A percentile compares a stretch with the other conserved stretches of the same genome.
Conservation (phyloP, 2,888 invertebrate species). For the Eulithis testata region DNA sequence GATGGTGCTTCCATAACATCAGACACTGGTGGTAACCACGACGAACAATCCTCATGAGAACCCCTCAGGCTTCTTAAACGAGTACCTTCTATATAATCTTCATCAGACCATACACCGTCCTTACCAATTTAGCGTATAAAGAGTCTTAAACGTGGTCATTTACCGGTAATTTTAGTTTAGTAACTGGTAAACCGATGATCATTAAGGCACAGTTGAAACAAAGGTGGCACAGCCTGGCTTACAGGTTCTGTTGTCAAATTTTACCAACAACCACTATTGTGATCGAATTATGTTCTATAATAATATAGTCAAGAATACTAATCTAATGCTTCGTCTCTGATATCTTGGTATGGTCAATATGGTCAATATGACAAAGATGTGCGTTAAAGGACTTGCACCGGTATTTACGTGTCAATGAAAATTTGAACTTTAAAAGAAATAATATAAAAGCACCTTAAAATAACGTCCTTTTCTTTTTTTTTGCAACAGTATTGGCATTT, state of each 20-base stretch:
- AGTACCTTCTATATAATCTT: conserved; percentile 17
- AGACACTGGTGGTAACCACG: neutral
- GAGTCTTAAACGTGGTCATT: conserved; percentile 43
- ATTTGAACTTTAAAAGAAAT: no score
- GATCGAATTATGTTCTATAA: no score
- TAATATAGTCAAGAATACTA: no score
- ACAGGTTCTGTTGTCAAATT: conserved; percentile 28
- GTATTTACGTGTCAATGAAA: no score
- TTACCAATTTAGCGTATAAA: conserved; percentile 47
- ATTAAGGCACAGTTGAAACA: conserved; percentile 48
- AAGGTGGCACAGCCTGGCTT: conserved; percentile 41
- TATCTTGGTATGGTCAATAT: no score
- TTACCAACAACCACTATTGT: neutral
- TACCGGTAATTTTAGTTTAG: conserved; percentile 54
- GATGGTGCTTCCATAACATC: no score
- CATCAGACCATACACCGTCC: conserved; percentile 13
- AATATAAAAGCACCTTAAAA: no score
- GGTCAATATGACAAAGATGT: no score
- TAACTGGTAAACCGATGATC: conserved; percentile 48
- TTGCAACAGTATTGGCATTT: no score
- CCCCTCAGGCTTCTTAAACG: conserved; percentile 12
- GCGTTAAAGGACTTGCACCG: no score
- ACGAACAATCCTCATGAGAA: conserved; percentile 16
- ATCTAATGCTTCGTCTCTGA: no score
- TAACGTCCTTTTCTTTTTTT: no score